Base-by-base conservation (phyloP, 2,888 invertebrate species). In the Opisthograptis luteolata region DNA sequence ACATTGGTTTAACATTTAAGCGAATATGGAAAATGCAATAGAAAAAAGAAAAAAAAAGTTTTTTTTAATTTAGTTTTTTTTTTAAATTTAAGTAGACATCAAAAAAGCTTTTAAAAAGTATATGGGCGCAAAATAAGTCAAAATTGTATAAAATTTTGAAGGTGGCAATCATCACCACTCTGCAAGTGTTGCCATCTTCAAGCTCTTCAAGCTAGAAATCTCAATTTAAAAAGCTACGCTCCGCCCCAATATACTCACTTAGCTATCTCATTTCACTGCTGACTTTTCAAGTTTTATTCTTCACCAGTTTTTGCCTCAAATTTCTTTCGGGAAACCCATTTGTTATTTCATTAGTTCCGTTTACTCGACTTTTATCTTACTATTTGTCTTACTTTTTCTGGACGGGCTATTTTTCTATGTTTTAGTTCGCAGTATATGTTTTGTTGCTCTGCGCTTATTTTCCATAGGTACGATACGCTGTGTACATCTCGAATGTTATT, bases 321-420 rank as follows among this genome's bases (percentile, higher is more conserved):
- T 24, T 27, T 45, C 17, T 24, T 50, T 35, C 12, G 24, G 8
- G 28, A 24, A 44, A 35, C 12, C 55, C 55, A 59, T 64, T 58
- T 58, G 52, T 60, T 59, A 62, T 56, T 53, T 60, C 53, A 58
- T 62, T 64, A 62, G 55, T 45, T 41, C 37, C 55, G 52, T 56
- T 60, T 54, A 57, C 50, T 43, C 27, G 47, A 57, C 41, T 56
- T 52, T 57, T 48, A 55, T 56, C 37, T 28, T n/a, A 47, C 44
- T 51, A 55, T 61, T 58, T 52, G 49, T 60, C 55, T 58, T 61
- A 15, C 22, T 50, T 47, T 17, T 32, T 34, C 9, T 9, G 19
- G 35, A 14, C 24, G 15, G 35, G 46, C 31, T 17, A 24, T 34
- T 28, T 34, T 34, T 32, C 14, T 9, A n/a, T 27, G 3, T 25